A percentile compares a stretch with the other conserved stretches of the same genome.
These are phyloP conservation scores for Drosophila oshimai DNA, from an alignment of 1,140 invertebrate genomes.

Conservation along the genomic window DNA sequence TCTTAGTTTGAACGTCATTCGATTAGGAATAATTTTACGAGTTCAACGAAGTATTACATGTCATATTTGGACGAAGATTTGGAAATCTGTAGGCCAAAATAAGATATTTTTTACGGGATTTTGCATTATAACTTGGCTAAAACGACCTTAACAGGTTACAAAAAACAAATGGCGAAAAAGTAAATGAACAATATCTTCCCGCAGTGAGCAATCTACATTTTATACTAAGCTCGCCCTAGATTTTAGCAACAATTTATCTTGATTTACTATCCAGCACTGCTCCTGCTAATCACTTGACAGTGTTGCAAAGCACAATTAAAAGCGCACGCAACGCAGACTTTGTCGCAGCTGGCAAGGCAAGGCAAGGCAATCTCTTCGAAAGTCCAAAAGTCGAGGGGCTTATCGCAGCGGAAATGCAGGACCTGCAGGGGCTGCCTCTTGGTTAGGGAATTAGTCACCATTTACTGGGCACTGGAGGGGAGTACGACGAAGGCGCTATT, in stretches of 20 bases:
- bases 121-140: too few species aligned
- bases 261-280: not conserved
- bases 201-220: not conserved
- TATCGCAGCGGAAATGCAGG: slow-evolving; percentile 10
- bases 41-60: too few species aligned
- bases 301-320: slow-evolving; percentile 14
- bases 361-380: not conserved
- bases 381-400: too few species aligned
- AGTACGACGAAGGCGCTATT: too few species aligned
- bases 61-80: too few species aligned
- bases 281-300: not conserved
- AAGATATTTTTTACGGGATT: too few species aligned
- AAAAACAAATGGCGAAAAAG: too few species aligned
- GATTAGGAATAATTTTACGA: too few species aligned
- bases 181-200: too few species aligned
- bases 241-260: not conserved
- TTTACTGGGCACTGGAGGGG: not conserved
- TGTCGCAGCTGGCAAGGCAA: not conserved
- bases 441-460: slow-evolving; percentile 32
- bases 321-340: not conserved
- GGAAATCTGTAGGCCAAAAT: too few species aligned
- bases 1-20: too few species aligned
- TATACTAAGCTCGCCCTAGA: not conserved
- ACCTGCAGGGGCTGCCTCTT: slow-evolving; percentile 3
- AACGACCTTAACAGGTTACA: too few species aligned